phyloP scores from a whole-genome alignment of 2,113 vertebrate species.

The Pelmatolapia mariae region DNA sequence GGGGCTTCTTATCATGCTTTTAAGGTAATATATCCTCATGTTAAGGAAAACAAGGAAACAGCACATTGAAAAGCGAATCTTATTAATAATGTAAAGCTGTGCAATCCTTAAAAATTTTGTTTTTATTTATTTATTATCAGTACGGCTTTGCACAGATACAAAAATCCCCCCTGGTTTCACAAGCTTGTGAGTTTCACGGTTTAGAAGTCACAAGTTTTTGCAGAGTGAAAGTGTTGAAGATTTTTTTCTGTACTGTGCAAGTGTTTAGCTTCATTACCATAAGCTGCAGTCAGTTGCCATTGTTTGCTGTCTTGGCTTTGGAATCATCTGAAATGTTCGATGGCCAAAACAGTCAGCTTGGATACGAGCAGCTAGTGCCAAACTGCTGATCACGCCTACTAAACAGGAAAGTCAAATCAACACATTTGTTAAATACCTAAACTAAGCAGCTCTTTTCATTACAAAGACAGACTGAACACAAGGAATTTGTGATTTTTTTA shows the following conservation, averaged over 20 bases:
- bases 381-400: background rate
- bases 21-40: background rate
- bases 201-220: background rate
- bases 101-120: background rate
- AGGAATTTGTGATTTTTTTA: background rate
- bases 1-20: background rate
- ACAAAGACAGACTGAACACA: background rate
- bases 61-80: background rate
- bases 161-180: background rate
- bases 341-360: slow-evolving; percentile 11
- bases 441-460: background rate
- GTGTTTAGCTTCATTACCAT: slow-evolving; percentile 5
- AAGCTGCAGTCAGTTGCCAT: background rate
- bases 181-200: background rate
- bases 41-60: background rate
- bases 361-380: background rate
- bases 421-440: background rate
- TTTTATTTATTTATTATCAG: background rate
- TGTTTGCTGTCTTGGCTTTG: slow-evolving; percentile 4
- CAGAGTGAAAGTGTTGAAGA: background rate
- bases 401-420: background rate
- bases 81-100: background rate
- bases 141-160: background rate
- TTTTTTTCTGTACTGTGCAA: background rate
- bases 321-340: background rate